These are phyloP conservation scores for Escarpia spicata DNA, from an alignment of 2,888 invertebrate species.

Conservation along the genomic window DNA sequence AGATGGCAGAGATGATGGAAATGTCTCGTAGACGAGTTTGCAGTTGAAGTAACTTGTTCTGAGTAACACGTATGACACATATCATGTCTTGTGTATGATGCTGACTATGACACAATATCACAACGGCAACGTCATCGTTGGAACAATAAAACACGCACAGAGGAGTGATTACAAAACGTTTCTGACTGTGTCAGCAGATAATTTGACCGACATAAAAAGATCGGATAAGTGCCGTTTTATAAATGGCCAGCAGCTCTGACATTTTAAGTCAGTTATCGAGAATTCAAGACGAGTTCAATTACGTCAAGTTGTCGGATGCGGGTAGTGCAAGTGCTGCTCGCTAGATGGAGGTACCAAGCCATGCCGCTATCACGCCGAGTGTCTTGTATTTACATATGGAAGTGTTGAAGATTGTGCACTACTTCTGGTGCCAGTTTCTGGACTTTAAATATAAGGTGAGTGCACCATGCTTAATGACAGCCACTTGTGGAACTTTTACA, in stretches of 20 bases:
- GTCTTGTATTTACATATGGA: constrained; percentile 53
- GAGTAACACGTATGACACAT: background rate
- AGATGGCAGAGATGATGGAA: background rate
- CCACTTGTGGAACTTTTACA: background rate
- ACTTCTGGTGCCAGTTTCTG: constrained; percentile 58
- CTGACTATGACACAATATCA: background rate
- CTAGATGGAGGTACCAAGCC: constrained; percentile 12
- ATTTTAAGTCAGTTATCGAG: background rate
- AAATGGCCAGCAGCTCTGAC: background rate
- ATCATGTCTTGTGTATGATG: background rate
- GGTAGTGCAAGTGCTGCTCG: background rate
- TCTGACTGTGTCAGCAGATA: background rate
- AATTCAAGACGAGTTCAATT: background rate
- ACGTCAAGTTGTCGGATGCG: background rate
- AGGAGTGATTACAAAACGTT: background rate
- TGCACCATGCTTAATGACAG: background rate
- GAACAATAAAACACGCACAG: background rate
- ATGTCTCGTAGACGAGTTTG: background rate
- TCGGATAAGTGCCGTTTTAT: background rate
- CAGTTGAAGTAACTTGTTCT: background rate
- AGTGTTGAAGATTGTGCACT: constrained; percentile 58
- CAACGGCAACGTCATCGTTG: background rate
- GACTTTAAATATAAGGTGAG: constrained; percentile 58
- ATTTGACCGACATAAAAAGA: background rate
- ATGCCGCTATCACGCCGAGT: background rate